Conservation (phyloP, 2,113 vertebrate species). For the Morone saxatilis region DNA sequence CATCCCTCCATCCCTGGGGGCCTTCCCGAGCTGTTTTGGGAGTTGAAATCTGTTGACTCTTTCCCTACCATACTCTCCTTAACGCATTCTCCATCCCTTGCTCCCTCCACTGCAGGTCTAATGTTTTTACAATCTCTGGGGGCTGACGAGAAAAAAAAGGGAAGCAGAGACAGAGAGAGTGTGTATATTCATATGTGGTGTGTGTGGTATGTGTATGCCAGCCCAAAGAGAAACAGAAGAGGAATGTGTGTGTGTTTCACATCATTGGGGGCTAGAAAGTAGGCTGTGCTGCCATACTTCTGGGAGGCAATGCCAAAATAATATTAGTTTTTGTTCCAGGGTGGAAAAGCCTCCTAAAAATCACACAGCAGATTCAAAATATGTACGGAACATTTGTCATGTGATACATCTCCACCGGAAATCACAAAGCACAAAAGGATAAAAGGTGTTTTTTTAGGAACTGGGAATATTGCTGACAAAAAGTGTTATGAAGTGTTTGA, state of each 20-base stretch:
- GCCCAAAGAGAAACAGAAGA: slow-evolving; percentile 19
- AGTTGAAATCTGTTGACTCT: slow-evolving; percentile 84
- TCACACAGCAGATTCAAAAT: slow-evolving; percentile 28
- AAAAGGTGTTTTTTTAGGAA: slow-evolving; percentile 33
- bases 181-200: slow-evolving; percentile 50
- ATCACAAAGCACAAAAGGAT: slow-evolving; percentile 41
- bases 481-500: background rate
- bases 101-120: slow-evolving; percentile 68
- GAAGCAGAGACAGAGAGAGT: slow-evolving; percentile 20
- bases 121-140: slow-evolving; percentile 77
- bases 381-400: slow-evolving; percentile 43
- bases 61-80: slow-evolving; percentile 75
- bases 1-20: slow-evolving; percentile 76
- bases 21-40: slow-evolving; percentile 75
- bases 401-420: slow-evolving; percentile 34
- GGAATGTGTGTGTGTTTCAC: slow-evolving; percentile 45
- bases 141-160: slow-evolving; percentile 38
- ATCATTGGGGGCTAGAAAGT: slow-evolving; percentile 55
- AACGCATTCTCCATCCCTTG: slow-evolving; percentile 68
- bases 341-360: slow-evolving; percentile 30
- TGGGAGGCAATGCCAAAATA: slow-evolving; percentile 70
- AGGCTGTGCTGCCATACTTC: slow-evolving; percentile 56
- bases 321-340: slow-evolving; percentile 66
- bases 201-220: slow-evolving; percentile 26
- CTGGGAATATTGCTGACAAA: background rate